These are phyloP conservation scores for Rhagoletis zephyria DNA, from an alignment of 1,140 invertebrate genomes.

Conservation along the genomic window DNA sequence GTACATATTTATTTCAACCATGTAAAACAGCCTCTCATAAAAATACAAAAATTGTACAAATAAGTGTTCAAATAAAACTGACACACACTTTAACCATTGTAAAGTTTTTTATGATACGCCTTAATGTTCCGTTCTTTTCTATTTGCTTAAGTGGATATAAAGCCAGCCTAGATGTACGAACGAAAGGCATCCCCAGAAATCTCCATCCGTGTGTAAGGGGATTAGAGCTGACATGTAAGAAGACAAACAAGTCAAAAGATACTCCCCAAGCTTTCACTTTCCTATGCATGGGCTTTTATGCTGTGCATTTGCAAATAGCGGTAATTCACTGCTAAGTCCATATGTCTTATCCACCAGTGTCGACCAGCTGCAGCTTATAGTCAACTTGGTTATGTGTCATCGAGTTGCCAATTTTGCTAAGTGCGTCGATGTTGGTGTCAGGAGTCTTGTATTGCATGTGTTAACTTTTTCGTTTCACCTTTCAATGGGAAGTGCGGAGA, in stretches of 20 bases:
- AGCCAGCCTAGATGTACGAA: background rate
- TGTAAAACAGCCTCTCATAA: too few relatives aligned
- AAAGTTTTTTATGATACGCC: too few relatives aligned
- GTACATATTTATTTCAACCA: too few relatives aligned
- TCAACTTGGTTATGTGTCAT: background rate
- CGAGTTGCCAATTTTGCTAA: background rate
- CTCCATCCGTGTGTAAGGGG: background rate
- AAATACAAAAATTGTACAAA: too few relatives aligned
- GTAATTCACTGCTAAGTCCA: background rate
- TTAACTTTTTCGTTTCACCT: background rate
- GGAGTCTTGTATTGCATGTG: background rate
- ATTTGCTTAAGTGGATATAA: background rate
- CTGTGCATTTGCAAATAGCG: background rate
- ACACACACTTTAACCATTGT: too few relatives aligned
- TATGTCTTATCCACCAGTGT: background rate
- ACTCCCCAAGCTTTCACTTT: background rate
- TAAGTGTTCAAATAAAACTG: too few relatives aligned
- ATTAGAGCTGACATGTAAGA: background rate
- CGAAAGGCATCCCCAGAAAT: background rate
- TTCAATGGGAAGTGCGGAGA: background rate
- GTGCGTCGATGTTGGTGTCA: background rate
- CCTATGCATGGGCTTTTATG: background rate
- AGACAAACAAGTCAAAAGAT: conserved; percentile 22
- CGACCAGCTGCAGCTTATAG: background rate
- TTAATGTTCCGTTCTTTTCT: background rate